phyloP scores from a whole-genome alignment of 2,113 vertebrate genomes.

The Caranx ignobilis region DNA sequence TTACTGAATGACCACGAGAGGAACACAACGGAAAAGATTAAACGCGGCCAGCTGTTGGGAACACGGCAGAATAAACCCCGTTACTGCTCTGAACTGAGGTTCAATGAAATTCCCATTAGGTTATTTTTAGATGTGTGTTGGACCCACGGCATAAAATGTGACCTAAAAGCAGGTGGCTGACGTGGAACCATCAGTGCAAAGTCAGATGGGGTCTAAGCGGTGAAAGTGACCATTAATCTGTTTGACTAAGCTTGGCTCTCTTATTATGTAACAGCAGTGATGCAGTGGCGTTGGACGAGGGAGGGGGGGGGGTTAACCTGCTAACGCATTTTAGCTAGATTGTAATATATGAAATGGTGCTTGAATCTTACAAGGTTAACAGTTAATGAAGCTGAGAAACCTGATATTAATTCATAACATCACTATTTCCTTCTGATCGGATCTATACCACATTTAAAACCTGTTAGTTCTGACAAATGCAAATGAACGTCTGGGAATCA shows the following conservation, averaged over 20 bases:
- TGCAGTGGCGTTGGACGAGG: background rate
- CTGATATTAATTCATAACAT: background rate
- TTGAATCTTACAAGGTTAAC: background rate
- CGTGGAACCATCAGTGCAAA: constrained; percentile 29
- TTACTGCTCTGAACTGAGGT: background rate
- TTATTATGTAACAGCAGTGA: constrained; percentile 52
- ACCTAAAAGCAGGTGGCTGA: constrained; percentile 43
- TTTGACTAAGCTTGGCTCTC: constrained; percentile 45
- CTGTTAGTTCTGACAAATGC: background rate
- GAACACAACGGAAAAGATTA: background rate
- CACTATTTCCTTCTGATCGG: background rate
- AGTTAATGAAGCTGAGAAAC: background rate
- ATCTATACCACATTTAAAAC: background rate
- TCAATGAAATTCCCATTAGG: background rate
- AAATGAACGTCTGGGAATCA: background rate
- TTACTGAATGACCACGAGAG: no score
- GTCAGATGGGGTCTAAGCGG: constrained; percentile 41
- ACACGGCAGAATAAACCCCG: background rate
- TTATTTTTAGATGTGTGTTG: constrained; percentile 37
- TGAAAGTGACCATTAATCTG: constrained; percentile 66
- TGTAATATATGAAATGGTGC: constrained; percentile 42
- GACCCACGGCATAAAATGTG: constrained; percentile 20
- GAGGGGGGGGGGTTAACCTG: constrained; percentile 13
- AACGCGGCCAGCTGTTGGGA: background rate
- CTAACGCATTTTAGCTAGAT: constrained; percentile 29